Percentiles rank a stretch among this genome's conserved stretches.
phyloP scores from a whole-genome alignment of 2,797 vertebrate genomes.

The Aulostomus chinensis region DNA sequence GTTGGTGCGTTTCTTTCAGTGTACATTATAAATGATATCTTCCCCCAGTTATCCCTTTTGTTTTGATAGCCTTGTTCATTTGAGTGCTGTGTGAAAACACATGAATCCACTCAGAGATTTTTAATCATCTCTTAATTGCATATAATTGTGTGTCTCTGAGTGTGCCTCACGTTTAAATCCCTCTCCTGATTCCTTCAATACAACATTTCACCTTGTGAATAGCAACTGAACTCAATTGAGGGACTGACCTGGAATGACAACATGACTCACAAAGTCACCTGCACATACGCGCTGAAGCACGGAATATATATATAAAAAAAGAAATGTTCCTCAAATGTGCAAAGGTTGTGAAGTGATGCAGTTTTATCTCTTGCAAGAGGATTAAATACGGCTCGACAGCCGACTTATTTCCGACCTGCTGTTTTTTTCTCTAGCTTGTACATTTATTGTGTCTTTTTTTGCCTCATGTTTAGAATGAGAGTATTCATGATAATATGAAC shows the following conservation, averaged over 20 bases:
- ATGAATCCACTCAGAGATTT: constrained; percentile 22
- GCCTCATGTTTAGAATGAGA: constrained; percentile 7
- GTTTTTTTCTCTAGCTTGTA: constrained; percentile 1
- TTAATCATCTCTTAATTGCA: constrained; percentile 39
- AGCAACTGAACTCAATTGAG: too few relatives aligned
- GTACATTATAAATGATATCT: too few relatives aligned
- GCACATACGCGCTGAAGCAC: constrained; percentile 7
- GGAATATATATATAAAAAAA: neutral
- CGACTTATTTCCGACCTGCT: too few relatives aligned
- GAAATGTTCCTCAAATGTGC: constrained; percentile 12
- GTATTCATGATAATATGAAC: neutral
- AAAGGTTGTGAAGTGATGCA: constrained; percentile 13
- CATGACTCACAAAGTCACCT: constrained; percentile 12
- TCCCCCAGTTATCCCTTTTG: too few relatives aligned
- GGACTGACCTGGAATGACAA: too few relatives aligned
- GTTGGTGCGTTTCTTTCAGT: too few relatives aligned
- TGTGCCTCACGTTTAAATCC: constrained; percentile 19
- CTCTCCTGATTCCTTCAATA: constrained; percentile 14
- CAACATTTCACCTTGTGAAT: constrained; percentile 6
- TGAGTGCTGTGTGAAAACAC: too few relatives aligned
- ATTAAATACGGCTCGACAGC: too few relatives aligned
- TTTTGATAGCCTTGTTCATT: too few relatives aligned
- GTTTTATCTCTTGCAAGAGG: too few relatives aligned
- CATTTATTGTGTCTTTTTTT: neutral
- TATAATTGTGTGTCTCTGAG: constrained; percentile 12